Percentiles rank a stretch among this genome's conserved stretches.
Conservation (phyloP, 1,140 invertebrate genomes). For the Grapholita molesta region DNA sequence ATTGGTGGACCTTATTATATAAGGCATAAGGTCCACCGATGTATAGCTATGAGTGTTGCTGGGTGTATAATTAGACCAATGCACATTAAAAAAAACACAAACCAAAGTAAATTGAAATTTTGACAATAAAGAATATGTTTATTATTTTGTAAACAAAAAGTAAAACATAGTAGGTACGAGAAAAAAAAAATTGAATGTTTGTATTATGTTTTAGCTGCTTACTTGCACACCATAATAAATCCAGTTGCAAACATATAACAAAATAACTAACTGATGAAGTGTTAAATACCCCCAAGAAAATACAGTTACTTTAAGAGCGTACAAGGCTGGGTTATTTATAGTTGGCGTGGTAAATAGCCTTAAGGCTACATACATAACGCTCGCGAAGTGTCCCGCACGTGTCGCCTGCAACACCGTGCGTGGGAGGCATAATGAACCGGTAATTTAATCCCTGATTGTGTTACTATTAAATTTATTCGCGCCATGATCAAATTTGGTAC, state of each 20-base stretch:
- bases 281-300: neutral
- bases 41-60: too few species aligned
- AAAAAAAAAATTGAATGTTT: too few species aligned
- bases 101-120: too few species aligned
- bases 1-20: too few species aligned
- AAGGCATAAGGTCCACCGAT: too few species aligned
- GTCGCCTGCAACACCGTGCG: slow-evolving; percentile 45
- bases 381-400: slow-evolving; percentile 57
- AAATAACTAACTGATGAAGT: neutral
- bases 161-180: too few species aligned
- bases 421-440: slow-evolving; percentile 68
- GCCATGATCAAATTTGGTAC: slow-evolving; percentile 68
- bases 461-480: slow-evolving; percentile 71
- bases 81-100: too few species aligned
- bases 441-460: slow-evolving; percentile 76
- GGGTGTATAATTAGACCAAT: too few species aligned
- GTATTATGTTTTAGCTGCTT: neutral
- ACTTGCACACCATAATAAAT: neutral
- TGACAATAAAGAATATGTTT: too few species aligned
- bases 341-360: neutral
- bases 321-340: neutral
- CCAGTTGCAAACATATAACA: neutral
- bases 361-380: slow-evolving; percentile 42
- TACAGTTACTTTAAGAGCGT: neutral
- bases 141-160: too few species aligned